Conservation (phyloP, 1,140 invertebrate genomes). For the Solen grandis region DNA sequence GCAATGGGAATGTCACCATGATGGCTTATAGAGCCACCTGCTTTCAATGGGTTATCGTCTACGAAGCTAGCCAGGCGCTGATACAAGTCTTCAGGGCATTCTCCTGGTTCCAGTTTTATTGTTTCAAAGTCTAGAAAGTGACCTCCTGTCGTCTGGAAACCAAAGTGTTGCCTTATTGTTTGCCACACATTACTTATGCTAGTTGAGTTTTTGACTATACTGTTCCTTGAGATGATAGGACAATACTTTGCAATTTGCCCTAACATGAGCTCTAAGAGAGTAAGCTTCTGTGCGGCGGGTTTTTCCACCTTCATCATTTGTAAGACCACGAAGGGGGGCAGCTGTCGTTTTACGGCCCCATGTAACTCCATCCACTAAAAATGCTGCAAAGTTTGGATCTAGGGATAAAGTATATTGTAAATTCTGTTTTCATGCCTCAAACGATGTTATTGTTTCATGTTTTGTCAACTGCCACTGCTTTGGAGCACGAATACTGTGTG, state of each 20-base stretch:
- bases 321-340: constrained; percentile 35
- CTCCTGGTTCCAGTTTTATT: constrained; percentile 49
- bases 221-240: constrained; percentile 58
- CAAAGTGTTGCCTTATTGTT: constrained; percentile 55
- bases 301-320: constrained; percentile 22
- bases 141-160: constrained; percentile 57
- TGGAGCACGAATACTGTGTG: constrained; percentile 49
- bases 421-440: constrained; percentile 54
- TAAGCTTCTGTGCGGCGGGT: constrained; percentile 40
- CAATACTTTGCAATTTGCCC: constrained; percentile 61
- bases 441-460: constrained; percentile 41
- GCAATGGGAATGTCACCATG: constrained; percentile 18
- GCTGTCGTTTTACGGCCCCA: constrained; percentile 30
- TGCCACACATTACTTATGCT: too few relatives aligned
- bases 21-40: constrained; percentile 45
- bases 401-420: constrained; percentile 56
- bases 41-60: too few relatives aligned
- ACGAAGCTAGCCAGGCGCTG: constrained; percentile 53
- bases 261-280: constrained; percentile 56
- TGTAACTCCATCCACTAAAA: constrained; percentile 9
- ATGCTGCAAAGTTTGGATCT: constrained; percentile 52
- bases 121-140: constrained; percentile 57
- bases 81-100: constrained; percentile 60
- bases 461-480: constrained; percentile 58
- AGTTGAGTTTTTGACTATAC: constrained; percentile 60